Percentiles rank a stretch among this genome's conserved stretches.
phyloP scores from a whole-genome alignment of 2,113 vertebrate genomes.

The Gadus macrocephalus region DNA sequence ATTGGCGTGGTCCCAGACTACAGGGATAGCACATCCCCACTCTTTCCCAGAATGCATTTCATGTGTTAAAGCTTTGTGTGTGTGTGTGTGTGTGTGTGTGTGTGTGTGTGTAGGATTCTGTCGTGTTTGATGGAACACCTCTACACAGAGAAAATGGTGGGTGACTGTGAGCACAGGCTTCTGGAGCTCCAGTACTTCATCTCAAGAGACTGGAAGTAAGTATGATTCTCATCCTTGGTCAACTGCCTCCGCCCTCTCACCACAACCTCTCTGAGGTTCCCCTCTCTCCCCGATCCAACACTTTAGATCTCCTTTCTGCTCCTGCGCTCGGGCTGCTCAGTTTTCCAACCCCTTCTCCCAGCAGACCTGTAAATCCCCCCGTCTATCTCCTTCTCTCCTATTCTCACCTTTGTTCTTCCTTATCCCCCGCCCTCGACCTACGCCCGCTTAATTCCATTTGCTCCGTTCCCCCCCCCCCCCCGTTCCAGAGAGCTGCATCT shows the following conservation, averaged over 20 bases:
- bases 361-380: too few relatives aligned
- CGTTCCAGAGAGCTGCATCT: too few relatives aligned
- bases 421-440: not conserved
- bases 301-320: not conserved
- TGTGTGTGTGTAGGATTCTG: conserved; percentile 79
- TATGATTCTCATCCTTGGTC: conserved; percentile 10
- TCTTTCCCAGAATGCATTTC: too few relatives aligned
- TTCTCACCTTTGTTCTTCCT: not conserved
- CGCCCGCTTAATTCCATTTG: too few relatives aligned
- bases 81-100: conserved; percentile 10
- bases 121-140: conserved; percentile 97
- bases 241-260: not conserved
- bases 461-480: too few relatives aligned
- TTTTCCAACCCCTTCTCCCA: not conserved
- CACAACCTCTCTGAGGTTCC: too few relatives aligned
- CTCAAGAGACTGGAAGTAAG: conserved; percentile 97
- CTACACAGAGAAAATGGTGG: conserved; percentile 98
- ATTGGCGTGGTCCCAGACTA: too few relatives aligned
- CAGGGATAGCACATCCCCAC: too few relatives aligned
- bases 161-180: conserved; percentile 86
- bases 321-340: not conserved
- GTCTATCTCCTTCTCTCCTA: not conserved
- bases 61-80: conserved; percentile 9
- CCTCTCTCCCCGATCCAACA: too few relatives aligned
- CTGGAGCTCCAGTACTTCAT: conserved; percentile 90